These are phyloP conservation scores for Halisarca cf. caerulea DNA, from an alignment of 37 sponge, comb jelly and placozoan species.

Conservation along the genomic window DNA sequence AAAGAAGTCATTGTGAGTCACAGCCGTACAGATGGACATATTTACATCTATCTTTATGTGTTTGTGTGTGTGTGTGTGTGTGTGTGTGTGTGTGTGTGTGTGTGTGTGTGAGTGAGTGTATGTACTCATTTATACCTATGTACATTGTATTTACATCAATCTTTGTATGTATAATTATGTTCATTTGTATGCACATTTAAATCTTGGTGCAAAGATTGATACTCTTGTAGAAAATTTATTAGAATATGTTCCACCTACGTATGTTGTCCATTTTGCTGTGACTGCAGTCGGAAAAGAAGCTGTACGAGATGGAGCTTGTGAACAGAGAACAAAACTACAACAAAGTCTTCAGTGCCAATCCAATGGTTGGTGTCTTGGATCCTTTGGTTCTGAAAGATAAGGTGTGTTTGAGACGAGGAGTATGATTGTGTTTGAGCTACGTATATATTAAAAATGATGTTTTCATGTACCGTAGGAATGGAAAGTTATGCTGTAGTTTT, in stretches of 20 bases:
- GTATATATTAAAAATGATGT: no score
- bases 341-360: conserved; percentile 84
- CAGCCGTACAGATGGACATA: neutral
- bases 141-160: neutral
- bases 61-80: neutral
- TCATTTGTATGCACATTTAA: neutral
- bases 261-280: neutral
- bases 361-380: conserved; percentile 76
- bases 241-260: no score
- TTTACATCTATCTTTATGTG: neutral
- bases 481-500: neutral
- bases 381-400: conserved; percentile 46
- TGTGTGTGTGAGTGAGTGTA: no score
- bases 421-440: no score
- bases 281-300: conserved; percentile 78
- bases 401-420: no score
- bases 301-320: conserved; percentile 89
- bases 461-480: neutral
- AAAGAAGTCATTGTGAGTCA: conserved; percentile 65
- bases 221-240: no score
- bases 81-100: neutral
- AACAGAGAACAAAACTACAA: conserved; percentile 97
- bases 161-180: neutral
- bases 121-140: neutral
- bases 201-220: no score